These are phyloP conservation scores for Copidosoma aretas DNA, from an alignment of 2,888 invertebrate species.

Conservation along the genomic window DNA sequence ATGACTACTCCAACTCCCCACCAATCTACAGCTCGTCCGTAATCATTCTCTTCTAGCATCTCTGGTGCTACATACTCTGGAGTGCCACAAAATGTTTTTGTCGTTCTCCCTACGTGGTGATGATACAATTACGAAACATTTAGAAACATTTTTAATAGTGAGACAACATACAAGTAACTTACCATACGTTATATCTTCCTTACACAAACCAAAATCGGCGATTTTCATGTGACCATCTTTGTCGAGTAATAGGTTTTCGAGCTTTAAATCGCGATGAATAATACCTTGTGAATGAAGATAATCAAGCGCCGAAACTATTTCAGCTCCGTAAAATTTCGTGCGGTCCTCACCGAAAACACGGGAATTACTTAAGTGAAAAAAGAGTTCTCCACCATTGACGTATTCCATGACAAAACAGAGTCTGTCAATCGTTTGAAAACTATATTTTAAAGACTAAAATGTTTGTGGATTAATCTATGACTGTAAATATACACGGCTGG, in stretches of 20 bases:
- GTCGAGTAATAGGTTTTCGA: slow-evolving; percentile 97
- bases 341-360: slow-evolving; percentile 92
- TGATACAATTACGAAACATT: not conserved
- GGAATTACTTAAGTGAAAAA: slow-evolving; percentile 95
- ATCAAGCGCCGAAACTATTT: slow-evolving; percentile 96
- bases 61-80: slow-evolving; percentile 96
- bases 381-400: slow-evolving; percentile 98
- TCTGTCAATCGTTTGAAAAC: slow-evolving; percentile 97
- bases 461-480: slow-evolving; percentile 48
- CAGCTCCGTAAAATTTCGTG: slow-evolving; percentile 97
- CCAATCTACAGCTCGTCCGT: slow-evolving; percentile 94
- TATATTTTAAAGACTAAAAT: slow-evolving; percentile 93
- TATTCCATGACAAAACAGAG: slow-evolving; percentile 99
- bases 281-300: slow-evolving; percentile 89
- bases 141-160: not conserved
- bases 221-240: slow-evolving; percentile 99
- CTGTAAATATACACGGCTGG: not conserved
- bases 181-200: slow-evolving; percentile 98
- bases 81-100: slow-evolving; percentile 97
- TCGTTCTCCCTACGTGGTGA: slow-evolving; percentile 69
- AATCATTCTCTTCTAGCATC: slow-evolving; percentile 95
- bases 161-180: slow-evolving; percentile 20
- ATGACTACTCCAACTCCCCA: slow-evolving; percentile 99
- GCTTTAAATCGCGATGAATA: slow-evolving; percentile 97
- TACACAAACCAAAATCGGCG: slow-evolving; percentile 99